Conservation (phyloP, 2,888 invertebrate genomes). For the Diaphora mendica region DNA sequence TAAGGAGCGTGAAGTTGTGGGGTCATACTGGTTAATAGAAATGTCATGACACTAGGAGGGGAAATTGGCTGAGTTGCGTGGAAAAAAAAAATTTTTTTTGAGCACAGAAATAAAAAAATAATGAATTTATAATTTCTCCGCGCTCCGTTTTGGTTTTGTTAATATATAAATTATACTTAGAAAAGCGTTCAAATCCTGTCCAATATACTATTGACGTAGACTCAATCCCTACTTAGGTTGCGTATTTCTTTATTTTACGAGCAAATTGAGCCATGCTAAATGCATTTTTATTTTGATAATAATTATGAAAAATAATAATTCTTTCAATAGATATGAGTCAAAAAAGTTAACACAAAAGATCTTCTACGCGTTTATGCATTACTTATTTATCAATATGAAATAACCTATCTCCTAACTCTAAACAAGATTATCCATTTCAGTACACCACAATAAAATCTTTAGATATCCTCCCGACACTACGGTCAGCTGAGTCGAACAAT, state of each 20-base stretch:
- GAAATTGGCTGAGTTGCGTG: neutral
- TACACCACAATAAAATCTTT: neutral
- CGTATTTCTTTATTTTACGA: too few relatives aligned
- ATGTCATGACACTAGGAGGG: constrained; percentile 5
- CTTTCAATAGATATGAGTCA: too few relatives aligned
- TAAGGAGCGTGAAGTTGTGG: neutral
- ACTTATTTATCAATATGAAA: neutral
- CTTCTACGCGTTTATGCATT: too few relatives aligned
- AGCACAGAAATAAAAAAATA: neutral
- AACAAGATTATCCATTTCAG: neutral
- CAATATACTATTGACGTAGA: neutral
- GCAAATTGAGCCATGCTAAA: too few relatives aligned
- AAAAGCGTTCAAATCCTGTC: neutral
- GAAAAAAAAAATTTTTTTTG: neutral
- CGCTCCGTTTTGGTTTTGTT: neutral
- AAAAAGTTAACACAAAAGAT: too few relatives aligned
- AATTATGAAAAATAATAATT: too few relatives aligned
- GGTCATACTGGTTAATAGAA: constrained; percentile 13
- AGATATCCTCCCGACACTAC: neutral
- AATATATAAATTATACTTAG: neutral
- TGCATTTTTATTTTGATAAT: too few relatives aligned
- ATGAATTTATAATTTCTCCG: neutral
- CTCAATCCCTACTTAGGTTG: neutral
- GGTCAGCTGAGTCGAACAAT: neutral
- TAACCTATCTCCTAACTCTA: neutral